Percentiles rank a stretch among this genome's conserved stretches.
Evolutionary conservation across 2,888 invertebrate species (phyloP).

Genomic region (Muschampia plurimacula): DNA sequence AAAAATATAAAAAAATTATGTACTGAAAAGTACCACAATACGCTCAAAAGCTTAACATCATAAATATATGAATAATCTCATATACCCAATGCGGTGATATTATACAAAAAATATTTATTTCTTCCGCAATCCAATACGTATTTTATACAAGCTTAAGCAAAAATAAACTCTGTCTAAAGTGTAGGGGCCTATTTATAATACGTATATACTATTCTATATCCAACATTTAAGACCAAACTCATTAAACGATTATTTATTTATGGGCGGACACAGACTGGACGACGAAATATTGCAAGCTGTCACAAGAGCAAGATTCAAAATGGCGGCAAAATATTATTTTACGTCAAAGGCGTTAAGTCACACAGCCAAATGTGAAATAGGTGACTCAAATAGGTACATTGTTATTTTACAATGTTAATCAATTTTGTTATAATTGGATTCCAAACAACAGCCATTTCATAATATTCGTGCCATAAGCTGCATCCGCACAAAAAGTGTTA

Average conservation of each 20-base stretch:
- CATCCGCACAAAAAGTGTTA: constrained; percentile 47
- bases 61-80: constrained; percentile 55
- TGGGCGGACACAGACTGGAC: constrained; percentile 38
- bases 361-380: background rate
- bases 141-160: constrained; percentile 83
- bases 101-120: constrained; percentile 79
- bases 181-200: constrained; percentile 60
- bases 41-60: constrained; percentile 64
- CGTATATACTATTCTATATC: constrained; percentile 51
- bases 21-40: constrained; percentile 39
- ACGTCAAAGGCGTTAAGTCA: constrained; percentile 1
- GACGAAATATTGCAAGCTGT: constrained; percentile 17
- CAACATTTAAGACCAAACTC: constrained; percentile 56
- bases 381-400: background rate
- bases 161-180: constrained; percentile 77
- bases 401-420: background rate
- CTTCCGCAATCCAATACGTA: constrained; percentile 76
- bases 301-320: background rate
- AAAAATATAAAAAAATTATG: constrained; percentile 50
- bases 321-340: constrained; percentile 1
- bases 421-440: background rate
- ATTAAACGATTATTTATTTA: constrained; percentile 51
- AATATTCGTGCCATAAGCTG: constrained; percentile 16
- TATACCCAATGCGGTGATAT: constrained; percentile 68
- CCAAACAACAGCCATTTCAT: background rate